Percentiles rank a stretch among this genome's conserved stretches.
These are phyloP conservation scores for Turritopsis dohrnii DNA, from an alignment of 30 jellyfish, hydroid and myxozoan species.

Conservation along the genomic window DNA sequence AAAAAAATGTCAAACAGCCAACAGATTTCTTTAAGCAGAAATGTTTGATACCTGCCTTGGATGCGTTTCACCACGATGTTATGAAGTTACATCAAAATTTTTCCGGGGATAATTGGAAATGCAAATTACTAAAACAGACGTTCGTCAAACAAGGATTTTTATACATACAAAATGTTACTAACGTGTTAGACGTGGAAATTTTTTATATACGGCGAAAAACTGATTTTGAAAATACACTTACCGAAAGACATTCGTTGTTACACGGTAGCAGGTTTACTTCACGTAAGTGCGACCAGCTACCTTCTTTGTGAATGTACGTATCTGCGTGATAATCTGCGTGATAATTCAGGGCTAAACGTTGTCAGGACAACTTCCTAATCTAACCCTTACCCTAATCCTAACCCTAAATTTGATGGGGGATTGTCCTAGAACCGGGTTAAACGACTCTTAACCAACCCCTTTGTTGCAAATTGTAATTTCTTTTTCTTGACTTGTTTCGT, in stretches of 20 bases:
- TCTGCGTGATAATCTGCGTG: no score
- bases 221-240: neutral
- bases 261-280: neutral
- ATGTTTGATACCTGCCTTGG: neutral
- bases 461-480: no score
- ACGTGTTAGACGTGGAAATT: neutral
- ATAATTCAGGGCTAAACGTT: no score
- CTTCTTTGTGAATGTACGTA: neutral
- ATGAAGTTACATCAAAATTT: neutral
- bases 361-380: no score
- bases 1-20: no score
- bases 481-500: no score
- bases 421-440: no score
- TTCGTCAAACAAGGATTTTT: neutral
- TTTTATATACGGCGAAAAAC: neutral
- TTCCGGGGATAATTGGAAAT: neutral
- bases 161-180: neutral
- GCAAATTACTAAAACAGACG: neutral
- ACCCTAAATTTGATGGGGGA: no score
- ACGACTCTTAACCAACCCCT: no score
- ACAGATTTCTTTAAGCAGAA: no score
- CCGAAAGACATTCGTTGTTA: neutral
- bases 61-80: neutral
- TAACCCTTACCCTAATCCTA: no score
- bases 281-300: neutral